phyloP scores from a whole-genome alignment of 2,888 invertebrate genomes.

The Camponotus fellah region DNA sequence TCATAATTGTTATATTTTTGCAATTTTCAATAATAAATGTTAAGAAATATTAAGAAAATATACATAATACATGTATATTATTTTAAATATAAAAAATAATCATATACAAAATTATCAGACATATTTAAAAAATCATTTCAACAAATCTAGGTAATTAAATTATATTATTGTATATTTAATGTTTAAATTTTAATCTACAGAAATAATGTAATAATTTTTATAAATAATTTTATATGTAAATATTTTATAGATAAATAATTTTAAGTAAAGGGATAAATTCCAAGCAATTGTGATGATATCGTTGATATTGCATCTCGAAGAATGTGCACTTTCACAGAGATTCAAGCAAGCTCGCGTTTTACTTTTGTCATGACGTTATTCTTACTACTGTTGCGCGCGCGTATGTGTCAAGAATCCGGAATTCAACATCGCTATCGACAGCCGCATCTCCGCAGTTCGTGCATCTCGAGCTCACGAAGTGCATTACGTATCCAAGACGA shows the following conservation, averaged over 20 bases:
- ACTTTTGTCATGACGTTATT: constrained; percentile 62
- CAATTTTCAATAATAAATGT: constrained; percentile 1
- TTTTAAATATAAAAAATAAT: background rate
- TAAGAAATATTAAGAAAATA: background rate
- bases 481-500: constrained; percentile 48
- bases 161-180: background rate
- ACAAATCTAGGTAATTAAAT: background rate
- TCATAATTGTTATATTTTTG: background rate
- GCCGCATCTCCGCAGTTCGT: constrained; percentile 56
- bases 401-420: constrained; percentile 47
- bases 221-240: background rate
- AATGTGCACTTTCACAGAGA: constrained; percentile 11
- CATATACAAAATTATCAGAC: background rate
- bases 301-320: constrained; percentile 41
- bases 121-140: background rate
- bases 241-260: too few species aligned
- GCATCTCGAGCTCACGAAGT: constrained; percentile 57
- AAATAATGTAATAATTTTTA: background rate
- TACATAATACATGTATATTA: background rate
- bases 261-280: background rate
- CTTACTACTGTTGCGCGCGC: constrained; percentile 26
- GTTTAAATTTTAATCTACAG: background rate
- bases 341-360: constrained; percentile 48
- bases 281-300: constrained; percentile 4
- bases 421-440: constrained; percentile 60